Percentiles rank a stretch among this genome's conserved stretches.
Conservation (phyloP, 2,113 vertebrate genomes). For the Chiloscyllium plagiosum region DNA sequence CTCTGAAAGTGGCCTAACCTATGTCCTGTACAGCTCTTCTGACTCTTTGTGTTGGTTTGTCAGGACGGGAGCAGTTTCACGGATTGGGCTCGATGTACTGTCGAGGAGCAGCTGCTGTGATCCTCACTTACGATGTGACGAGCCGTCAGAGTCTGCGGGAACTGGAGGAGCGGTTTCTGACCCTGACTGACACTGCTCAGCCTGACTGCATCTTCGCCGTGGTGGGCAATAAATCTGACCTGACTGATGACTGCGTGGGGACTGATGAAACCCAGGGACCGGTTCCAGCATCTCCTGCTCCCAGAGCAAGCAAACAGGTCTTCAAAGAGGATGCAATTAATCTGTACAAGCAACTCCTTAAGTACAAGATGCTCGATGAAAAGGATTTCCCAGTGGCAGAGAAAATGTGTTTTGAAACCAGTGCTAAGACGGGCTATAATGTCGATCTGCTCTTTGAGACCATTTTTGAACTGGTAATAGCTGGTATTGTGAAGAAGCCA, state of each 20-base stretch:
- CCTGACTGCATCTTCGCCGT: slow-evolving; percentile 83
- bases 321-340: slow-evolving; percentile 67
- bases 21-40: too few relatives aligned
- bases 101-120: slow-evolving; percentile 77
- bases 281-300: slow-evolving; percentile 43
- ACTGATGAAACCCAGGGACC: slow-evolving; percentile 39
- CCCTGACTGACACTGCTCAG: slow-evolving; percentile 82
- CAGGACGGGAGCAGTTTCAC: slow-evolving; percentile 93
- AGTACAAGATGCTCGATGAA: slow-evolving; percentile 81
- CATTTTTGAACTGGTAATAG: slow-evolving; percentile 82
- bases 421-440: slow-evolving; percentile 85
- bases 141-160: slow-evolving; percentile 80
- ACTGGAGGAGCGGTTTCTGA: slow-evolving; percentile 88
- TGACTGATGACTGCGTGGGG: slow-evolving; percentile 56
- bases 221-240: slow-evolving; percentile 91
- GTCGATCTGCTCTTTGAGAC: slow-evolving; percentile 87
- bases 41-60: neutral
- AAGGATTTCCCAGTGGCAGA: slow-evolving; percentile 69
- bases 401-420: slow-evolving; percentile 93
- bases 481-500: slow-evolving; percentile 68
- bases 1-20: too few relatives aligned
- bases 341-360: slow-evolving; percentile 77
- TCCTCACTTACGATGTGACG: slow-evolving; percentile 85
- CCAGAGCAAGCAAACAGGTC: slow-evolving; percentile 64
- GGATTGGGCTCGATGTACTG: slow-evolving; percentile 97